A percentile compares a stretch with the other conserved stretches of the same genome.
Evolutionary conservation across 1,140 invertebrate genomes (phyloP).

Genomic region (Heliconius hewitsoni): DNA sequence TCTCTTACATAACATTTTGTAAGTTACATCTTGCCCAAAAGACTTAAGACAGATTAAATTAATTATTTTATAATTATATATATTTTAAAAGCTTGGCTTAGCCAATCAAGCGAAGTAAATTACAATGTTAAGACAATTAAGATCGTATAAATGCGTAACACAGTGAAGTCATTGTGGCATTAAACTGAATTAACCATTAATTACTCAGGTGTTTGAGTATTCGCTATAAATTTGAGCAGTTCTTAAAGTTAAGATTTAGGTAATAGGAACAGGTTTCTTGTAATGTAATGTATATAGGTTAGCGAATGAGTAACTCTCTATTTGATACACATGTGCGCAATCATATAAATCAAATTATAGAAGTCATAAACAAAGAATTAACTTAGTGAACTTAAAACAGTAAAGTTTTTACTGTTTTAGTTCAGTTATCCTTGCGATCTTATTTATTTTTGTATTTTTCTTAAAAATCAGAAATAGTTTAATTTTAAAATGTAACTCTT

Average conservation of each 20-base stretch:
- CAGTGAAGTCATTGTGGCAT: constrained; percentile 22
- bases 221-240: constrained; percentile 35
- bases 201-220: constrained; percentile 36
- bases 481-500: no score
- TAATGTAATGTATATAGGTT: constrained; percentile 22
- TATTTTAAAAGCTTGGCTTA: not conserved
- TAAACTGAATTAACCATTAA: constrained; percentile 37
- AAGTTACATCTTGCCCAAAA: no score
- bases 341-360: not conserved
- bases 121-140: constrained; percentile 26
- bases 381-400: no score
- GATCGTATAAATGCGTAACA: constrained; percentile 32
- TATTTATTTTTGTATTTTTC: no score
- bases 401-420: no score
- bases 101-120: constrained; percentile 4
- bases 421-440: no score
- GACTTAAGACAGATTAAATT: no score
- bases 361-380: not conserved
- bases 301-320: constrained; percentile 57
- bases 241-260: constrained; percentile 18
- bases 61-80: not conserved
- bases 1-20: no score
- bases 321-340: not conserved
- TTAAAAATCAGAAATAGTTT: no score
- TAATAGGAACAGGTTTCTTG: not conserved